Evolutionary conservation across 2,888 invertebrate genomes (phyloP).

Genomic region (Dinocampus coccinellae): DNA sequence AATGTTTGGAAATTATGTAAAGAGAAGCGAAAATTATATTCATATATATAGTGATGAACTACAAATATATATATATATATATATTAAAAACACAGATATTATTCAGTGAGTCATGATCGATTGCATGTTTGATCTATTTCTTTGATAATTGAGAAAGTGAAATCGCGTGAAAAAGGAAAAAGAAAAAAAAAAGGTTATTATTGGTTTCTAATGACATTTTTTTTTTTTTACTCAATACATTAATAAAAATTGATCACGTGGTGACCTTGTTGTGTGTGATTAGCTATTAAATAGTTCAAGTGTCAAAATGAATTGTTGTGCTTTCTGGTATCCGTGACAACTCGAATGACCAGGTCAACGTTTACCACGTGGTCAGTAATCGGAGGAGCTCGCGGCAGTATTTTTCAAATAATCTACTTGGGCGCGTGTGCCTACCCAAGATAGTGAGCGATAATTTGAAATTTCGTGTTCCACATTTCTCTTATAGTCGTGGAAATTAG

Average conservation of each 20-base stretch:
- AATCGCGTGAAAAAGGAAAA: neutral
- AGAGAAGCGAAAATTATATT: constrained; percentile 10
- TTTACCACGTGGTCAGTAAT: constrained; percentile 65
- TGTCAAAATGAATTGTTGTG: constrained; percentile 57
- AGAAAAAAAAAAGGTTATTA: neutral
- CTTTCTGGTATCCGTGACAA: constrained; percentile 61
- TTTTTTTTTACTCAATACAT: neutral
- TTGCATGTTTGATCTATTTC: neutral
- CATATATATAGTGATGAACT: neutral
- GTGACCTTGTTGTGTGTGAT: constrained; percentile 61
- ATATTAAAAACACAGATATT: neutral
- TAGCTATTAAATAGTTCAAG: constrained; percentile 46
- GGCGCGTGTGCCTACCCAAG: neutral
- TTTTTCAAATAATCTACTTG: constrained; percentile 13
- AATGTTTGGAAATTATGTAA: constrained; percentile 52
- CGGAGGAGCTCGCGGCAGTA: constrained; percentile 31
- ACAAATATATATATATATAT: neutral
- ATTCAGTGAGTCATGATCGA: constrained; percentile 6
- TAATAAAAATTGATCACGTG: constrained; percentile 40
- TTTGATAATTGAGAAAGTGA: neutral
- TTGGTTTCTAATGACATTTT: neutral
- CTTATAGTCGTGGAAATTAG: constrained; percentile 19
- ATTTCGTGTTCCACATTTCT: constrained; percentile 38
- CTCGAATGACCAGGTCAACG: constrained; percentile 66
- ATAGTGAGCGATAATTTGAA: constrained; percentile 14